phyloP scores from a whole-genome alignment of 2,113 vertebrate species.

The Pithys albifrons region DNA sequence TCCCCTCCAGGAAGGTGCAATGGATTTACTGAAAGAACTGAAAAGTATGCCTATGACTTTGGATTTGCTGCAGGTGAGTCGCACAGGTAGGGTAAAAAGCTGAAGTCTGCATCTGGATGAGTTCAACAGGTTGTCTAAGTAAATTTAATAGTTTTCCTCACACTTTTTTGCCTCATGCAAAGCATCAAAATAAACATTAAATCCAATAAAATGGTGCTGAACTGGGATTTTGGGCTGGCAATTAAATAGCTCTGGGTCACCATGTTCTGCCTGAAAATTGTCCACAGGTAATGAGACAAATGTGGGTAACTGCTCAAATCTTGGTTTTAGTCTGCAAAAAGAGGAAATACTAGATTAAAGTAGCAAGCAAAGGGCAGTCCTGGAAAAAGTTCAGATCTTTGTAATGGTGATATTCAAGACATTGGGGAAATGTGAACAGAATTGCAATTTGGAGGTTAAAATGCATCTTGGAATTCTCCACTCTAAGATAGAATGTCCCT shows the following conservation, averaged over 20 bases:
- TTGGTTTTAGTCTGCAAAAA: background rate
- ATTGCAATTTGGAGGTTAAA: background rate
- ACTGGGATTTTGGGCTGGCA: background rate
- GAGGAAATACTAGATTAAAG: background rate
- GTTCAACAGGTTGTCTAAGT: background rate
- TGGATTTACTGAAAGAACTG: conserved; percentile 90
- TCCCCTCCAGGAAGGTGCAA: conserved; percentile 85
- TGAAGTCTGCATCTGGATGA: background rate
- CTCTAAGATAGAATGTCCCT: background rate
- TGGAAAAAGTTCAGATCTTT: background rate
- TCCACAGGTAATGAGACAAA: background rate
- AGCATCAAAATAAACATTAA: background rate
- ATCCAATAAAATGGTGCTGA: background rate
- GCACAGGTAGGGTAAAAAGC: background rate
- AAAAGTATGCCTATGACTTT: conserved; percentile 90
- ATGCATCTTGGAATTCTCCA: background rate
- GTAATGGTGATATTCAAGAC: background rate
- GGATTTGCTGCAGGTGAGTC: conserved; percentile 89
- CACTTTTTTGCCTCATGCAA: background rate
- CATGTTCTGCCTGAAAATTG: background rate
- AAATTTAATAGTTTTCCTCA: background rate
- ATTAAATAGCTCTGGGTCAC: background rate
- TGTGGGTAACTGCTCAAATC: background rate
- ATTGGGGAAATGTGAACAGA: background rate
- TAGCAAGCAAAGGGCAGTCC: background rate